Percentiles rank a stretch among this genome's conserved stretches.
These are phyloP conservation scores for Drosophila nigrodunni DNA, from an alignment of 1,140 invertebrate genomes.

Conservation along the genomic window DNA sequence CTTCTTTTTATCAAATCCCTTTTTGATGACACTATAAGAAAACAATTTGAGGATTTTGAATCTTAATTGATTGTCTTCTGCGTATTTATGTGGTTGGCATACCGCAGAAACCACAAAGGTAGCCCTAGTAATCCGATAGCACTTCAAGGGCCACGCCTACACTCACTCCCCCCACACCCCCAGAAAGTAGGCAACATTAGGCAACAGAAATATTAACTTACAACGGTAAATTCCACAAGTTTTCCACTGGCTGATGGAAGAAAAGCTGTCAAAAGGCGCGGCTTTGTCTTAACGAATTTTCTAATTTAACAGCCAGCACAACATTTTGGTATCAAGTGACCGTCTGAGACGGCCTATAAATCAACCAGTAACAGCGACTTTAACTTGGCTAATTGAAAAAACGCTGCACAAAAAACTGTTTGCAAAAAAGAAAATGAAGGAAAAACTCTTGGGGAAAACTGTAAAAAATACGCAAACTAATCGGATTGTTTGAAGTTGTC, in stretches of 20 bases:
- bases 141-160: slow-evolving; percentile 4
- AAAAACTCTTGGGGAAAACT: slow-evolving; percentile 1
- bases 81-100: neutral
- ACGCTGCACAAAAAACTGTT: slow-evolving; percentile 1
- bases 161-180: neutral
- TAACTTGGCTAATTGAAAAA: slow-evolving; percentile 54
- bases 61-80: slow-evolving; percentile 22
- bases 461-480: slow-evolving; percentile 30
- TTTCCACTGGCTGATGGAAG: neutral
- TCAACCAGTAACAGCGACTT: slow-evolving; percentile 23
- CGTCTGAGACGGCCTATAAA: slow-evolving; percentile 17
- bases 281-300: slow-evolving; percentile 11
- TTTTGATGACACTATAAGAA: neutral
- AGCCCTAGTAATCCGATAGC: slow-evolving; percentile 25
- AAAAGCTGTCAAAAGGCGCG: slow-evolving; percentile 27
- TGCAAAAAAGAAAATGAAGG: too few relatives aligned
- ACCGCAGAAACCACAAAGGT: slow-evolving; percentile 18
- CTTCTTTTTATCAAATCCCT: neutral
- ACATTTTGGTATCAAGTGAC: slow-evolving; percentile 10
- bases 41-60: neutral
- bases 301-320: neutral
- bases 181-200: slow-evolving; percentile 13
- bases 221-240: slow-evolving; percentile 26
- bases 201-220: slow-evolving; percentile 20
- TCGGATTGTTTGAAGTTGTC: slow-evolving; percentile 25